These are phyloP conservation scores for Amia ocellicauda DNA, from an alignment of 2,113 vertebrate species.

Conservation along the genomic window DNA sequence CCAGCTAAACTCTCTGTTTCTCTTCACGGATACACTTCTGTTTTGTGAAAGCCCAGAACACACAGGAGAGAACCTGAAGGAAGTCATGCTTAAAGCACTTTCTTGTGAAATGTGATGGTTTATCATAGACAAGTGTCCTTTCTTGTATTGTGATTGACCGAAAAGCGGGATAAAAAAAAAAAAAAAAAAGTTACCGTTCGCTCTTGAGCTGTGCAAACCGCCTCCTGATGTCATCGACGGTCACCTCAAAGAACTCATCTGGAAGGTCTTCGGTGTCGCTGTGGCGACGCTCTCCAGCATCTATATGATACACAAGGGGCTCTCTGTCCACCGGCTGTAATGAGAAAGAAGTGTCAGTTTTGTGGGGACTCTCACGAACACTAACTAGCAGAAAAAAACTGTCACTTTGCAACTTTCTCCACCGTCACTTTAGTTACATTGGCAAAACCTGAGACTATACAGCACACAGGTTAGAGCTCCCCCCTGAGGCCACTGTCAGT, in stretches of 20 bases:
- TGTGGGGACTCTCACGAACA: background rate
- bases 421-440: conserved; percentile 21
- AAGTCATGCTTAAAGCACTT: no score
- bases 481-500: conserved; percentile 53
- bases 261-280: conserved; percentile 64
- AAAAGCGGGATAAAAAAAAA: no score
- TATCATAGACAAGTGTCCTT: no score
- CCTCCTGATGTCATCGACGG: conserved; percentile 85
- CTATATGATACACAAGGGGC: conserved; percentile 79
- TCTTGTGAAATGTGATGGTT: no score
- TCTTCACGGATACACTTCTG: no score
- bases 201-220: conserved; percentile 90
- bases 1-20: no score
- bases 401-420: background rate
- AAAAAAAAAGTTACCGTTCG: conserved; percentile 72
- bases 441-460: conserved; percentile 25
- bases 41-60: no score
- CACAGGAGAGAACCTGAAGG: no score
- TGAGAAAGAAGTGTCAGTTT: conserved; percentile 1
- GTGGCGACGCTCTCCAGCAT: conserved; percentile 47
- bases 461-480: conserved; percentile 53
- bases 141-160: no score
- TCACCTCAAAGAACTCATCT: conserved; percentile 94
- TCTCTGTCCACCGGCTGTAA: conserved; percentile 68
- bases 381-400: background rate